Evolutionary conservation across 2,113 vertebrate genomes (phyloP), one percentile per base, ranked within the genome.

Genomic region (Lophius piscatorius): DNA sequence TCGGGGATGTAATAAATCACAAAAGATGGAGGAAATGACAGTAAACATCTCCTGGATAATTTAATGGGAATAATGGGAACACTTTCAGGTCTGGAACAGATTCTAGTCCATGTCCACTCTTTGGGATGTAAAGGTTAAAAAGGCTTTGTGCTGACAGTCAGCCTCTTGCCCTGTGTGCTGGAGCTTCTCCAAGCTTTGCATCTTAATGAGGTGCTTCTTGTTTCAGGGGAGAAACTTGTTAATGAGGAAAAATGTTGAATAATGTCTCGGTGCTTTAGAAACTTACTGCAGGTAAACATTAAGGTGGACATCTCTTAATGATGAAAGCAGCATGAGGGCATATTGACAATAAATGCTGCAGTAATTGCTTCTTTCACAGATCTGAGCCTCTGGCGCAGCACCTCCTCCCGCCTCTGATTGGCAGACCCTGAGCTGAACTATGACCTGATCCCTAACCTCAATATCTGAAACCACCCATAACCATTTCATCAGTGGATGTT

Each of bases 31-130:
- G 57, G 61, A 65, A 66, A 75, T 78, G 61, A 83, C 70, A 64
- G 70, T 77, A 70, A 87, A 85, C 67, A 74, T 62, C 45, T 74
- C 69, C 74, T 61, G 70, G 71, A 52, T 76, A 76, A 72, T 82
- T 82, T 76, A 75, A 58, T 55, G 51, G 66, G 28, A 62, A 52
- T 16, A 55, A 50, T 48, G 29, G 41, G 52, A 63, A 59, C 40
- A 64, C 73, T 67, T 63, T 74, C 52, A 72, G 42, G 14, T 57
- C 51, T 44, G 24, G 12, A 42, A 54, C 44, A 21, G 57, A 82
- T 74, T 69, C 65, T 24, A 39, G 8, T 42, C 45, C 52, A 52
- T 36, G 44, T 55, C 64, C 58, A 63, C 38, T 47, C 45, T 35
- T 85, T 75, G 73, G 42, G 60, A 70, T 62, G 47, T 49, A 72